Percentiles rank a stretch among this genome's conserved stretches.
These are phyloP conservation scores for Lacerta bilineata DNA, from an alignment of 2,797 vertebrate species.

Conservation along the genomic window DNA sequence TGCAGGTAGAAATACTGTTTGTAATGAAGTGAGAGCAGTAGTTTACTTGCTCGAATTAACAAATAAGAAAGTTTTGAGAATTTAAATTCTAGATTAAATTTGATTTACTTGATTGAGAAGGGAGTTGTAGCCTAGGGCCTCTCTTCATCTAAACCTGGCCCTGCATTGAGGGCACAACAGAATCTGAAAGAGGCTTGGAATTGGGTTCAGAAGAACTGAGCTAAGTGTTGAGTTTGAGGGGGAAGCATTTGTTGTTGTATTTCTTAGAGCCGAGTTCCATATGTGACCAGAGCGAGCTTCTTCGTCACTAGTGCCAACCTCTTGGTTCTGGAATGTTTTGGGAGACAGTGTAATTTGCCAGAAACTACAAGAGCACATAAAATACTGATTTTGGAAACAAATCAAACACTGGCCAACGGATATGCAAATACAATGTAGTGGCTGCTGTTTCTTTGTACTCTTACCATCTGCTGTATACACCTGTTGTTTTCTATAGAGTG, in stretches of 20 bases:
- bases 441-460: slow-evolving; percentile 35
- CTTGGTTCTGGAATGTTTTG: slow-evolving; percentile 14
- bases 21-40: no score
- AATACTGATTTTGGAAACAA: slow-evolving; percentile 37
- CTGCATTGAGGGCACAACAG: background rate
- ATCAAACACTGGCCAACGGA: slow-evolving; percentile 42
- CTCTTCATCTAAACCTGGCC: no score
- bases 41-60: no score
- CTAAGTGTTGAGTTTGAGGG: no score
- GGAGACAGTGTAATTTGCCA: slow-evolving; percentile 9
- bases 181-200: background rate
- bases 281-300: background rate
- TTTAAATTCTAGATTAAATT: no score
- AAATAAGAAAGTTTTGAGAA: no score
- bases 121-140: no score
- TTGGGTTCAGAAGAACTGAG: background rate
- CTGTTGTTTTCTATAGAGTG: slow-evolving; percentile 38
- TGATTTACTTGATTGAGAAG: no score
- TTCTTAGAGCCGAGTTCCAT: background rate
- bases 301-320: slow-evolving; percentile 5
- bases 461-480: slow-evolving; percentile 41
- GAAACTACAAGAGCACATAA: slow-evolving; percentile 32
- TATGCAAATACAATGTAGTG: slow-evolving; percentile 36
- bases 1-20: no score
- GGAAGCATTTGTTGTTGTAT: background rate